phyloP scores from a whole-genome alignment of 2,888 invertebrate genomes.

The Hydrotaea cyrtoneurina region DNA sequence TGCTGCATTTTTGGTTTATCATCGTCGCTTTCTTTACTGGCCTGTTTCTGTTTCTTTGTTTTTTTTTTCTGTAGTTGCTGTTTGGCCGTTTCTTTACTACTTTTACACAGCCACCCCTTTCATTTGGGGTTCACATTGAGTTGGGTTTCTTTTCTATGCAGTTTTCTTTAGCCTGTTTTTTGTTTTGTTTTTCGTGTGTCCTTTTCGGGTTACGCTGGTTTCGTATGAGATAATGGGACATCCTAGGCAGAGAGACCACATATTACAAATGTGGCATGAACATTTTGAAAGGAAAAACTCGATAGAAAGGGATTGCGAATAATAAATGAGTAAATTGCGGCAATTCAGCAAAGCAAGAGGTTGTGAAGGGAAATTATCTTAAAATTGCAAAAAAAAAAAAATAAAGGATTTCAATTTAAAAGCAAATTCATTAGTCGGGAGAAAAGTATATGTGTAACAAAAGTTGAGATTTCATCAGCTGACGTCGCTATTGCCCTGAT shows the following conservation, averaged over 20 bases:
- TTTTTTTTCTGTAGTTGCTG: not conserved
- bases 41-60: not conserved
- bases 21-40: conserved; percentile 27
- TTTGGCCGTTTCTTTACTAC: not conserved
- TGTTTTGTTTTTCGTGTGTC: not conserved
- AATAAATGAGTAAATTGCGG: conserved; percentile 1
- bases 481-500: too few relatives aligned
- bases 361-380: not conserved
- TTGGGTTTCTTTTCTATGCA: conserved; percentile 2
- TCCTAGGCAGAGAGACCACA: conserved; percentile 50
- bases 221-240: conserved; percentile 58
- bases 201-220: not conserved
- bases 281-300: not conserved
- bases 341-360: not conserved
- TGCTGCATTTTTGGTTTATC: conserved; percentile 62
- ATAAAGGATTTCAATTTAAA: too few relatives aligned
- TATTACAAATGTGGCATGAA: conserved; percentile 55
- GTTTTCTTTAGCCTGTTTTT: conserved; percentile 19
- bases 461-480: too few relatives aligned
- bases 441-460: too few relatives aligned
- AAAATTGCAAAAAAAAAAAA: too few relatives aligned
- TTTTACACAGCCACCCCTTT: not conserved
- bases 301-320: not conserved
- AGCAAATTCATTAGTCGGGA: too few relatives aligned
- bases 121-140: conserved; percentile 1